These are phyloP conservation scores for Trachurus trachurus DNA, from an alignment of 2,797 vertebrate genomes.

Conservation along the genomic window DNA sequence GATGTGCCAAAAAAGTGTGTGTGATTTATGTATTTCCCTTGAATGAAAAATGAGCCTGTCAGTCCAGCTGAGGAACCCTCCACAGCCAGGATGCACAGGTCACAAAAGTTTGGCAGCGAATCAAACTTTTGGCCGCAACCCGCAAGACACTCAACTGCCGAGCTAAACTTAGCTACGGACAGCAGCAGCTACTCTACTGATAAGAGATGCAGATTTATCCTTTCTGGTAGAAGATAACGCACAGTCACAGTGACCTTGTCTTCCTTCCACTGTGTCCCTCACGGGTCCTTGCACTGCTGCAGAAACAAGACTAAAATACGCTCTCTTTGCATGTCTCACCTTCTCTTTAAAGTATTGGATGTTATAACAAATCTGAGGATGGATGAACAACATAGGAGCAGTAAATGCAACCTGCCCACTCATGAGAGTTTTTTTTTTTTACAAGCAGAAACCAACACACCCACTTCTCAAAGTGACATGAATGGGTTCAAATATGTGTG, in stretches of 20 bases:
- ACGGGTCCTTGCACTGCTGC: neutral
- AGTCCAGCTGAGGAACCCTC: neutral
- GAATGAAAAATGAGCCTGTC: neutral
- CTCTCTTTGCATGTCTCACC: neutral
- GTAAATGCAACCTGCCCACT: neutral
- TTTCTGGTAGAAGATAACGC: neutral
- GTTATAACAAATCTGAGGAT: neutral
- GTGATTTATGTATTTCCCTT: neutral
- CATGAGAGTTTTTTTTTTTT: neutral
- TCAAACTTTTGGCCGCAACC: slow-evolving; percentile 23
- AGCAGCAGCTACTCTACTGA: slow-evolving; percentile 17
- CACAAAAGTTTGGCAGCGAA: slow-evolving; percentile 2
- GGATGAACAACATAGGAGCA: neutral
- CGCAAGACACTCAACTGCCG: slow-evolving; percentile 14
- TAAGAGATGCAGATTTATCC: slow-evolving; percentile 3
- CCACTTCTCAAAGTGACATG: neutral
- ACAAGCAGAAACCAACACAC: neutral
- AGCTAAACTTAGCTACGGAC: slow-evolving; percentile 19
- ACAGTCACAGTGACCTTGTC: neutral
- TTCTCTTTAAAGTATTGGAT: slow-evolving; percentile 4
- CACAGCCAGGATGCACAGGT: neutral
- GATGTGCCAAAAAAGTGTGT: neutral
- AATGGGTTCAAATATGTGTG: neutral
- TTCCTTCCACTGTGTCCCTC: slow-evolving; percentile 14
- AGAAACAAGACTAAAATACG: neutral